Evolutionary conservation across 2,797 vertebrate species (phyloP).

Genomic region (Cossypha polioptera): DNA sequence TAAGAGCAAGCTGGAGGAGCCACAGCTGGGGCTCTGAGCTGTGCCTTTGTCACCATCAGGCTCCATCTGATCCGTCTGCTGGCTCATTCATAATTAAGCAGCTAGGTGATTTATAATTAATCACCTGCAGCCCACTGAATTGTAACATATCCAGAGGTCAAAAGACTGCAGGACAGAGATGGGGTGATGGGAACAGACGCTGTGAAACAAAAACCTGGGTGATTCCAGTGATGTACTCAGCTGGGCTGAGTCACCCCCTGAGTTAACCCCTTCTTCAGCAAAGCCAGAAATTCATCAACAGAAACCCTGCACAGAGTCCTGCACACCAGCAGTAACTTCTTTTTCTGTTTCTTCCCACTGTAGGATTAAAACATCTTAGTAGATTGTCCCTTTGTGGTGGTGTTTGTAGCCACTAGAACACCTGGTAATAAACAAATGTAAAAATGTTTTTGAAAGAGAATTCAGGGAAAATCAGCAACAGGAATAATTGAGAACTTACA

Average conservation of each 20-base stretch:
- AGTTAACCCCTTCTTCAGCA: neutral
- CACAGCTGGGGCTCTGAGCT: neutral
- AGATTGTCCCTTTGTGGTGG: neutral
- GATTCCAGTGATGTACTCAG: neutral
- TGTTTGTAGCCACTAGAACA: neutral
- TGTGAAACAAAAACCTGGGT: neutral
- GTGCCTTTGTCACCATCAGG: neutral
- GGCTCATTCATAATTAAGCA: conserved; percentile 3
- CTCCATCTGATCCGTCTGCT: neutral
- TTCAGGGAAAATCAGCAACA: neutral
- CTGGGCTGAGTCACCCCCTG: neutral
- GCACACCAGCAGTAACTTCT: no score
- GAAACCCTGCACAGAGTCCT: accelerated
- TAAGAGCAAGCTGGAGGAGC: neutral
- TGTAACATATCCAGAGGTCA: neutral
- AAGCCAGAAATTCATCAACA: neutral
- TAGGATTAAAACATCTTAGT: neutral
- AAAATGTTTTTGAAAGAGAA: neutral
- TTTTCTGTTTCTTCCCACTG: neutral
- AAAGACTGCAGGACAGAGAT: neutral
- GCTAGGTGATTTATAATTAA: neutral
- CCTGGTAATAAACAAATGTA: neutral
- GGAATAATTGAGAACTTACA: neutral
- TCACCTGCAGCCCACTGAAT: neutral
- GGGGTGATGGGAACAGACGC: accelerated